Evolutionary conservation across 2,797 vertebrate genomes (phyloP), one percentile per base, ranked within the genome.

Genomic region (Eulemur rubriventer): DNA sequence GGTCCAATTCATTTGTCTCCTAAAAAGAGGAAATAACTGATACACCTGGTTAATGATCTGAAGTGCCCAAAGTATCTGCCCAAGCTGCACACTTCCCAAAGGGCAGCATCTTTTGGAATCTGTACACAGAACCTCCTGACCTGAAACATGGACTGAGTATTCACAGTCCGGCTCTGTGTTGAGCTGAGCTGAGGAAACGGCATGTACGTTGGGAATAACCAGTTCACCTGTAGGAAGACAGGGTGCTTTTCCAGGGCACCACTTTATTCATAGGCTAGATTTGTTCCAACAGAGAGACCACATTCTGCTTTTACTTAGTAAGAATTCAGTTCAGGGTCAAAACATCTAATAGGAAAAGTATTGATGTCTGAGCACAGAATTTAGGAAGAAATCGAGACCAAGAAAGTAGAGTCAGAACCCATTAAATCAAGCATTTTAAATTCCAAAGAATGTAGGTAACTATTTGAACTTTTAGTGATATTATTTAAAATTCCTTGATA

Each of bases 1-100:
- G n/a, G 55, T 97, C 76, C 92, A 78, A 91, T 57, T 89, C 63
- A 90, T 97, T 67, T 97, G 28, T 87, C 94, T 96, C 33, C 48
- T 86, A 75, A 86, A 73, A 91, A 18, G 20, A 91, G 91, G 46
- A 88, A 69, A 91, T 85, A 81, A 63, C 35, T 8, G 73, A 87
- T 70, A 65, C 11, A 13, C 13, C 43, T 65, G 18, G 73, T 89
- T 95, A 84, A 76, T 84, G 59, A 96, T n/a, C 35, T 63, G 30
- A 94, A 59, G 2, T 50, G 43, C 16, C 48, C 41, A 26, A 70
- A 82, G 48, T 73, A 67, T 80, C 80, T 89, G 85, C n/a, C 38
- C 35, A 67, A 24, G 7, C 6, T 4, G 24, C 20, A 48, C 5
- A 35, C 61, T 91, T 87, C 55, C 7, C 33, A 75, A 91, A 96